A percentile compares a stretch with the other conserved stretches of the same genome.
Conservation (phyloP, 2,888 invertebrate species). For the Metalampra italica region DNA sequence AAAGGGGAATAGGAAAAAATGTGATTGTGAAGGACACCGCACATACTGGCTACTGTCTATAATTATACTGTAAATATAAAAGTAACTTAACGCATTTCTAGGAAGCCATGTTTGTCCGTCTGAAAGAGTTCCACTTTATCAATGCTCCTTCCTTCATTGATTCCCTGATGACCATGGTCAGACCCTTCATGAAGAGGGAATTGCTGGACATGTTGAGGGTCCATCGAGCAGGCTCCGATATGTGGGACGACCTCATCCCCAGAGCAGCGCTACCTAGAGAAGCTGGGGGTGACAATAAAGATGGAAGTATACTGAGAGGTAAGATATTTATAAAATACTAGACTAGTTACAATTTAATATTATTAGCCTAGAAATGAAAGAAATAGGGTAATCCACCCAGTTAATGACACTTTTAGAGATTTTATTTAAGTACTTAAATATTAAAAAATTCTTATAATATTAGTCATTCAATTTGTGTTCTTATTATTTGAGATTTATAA, state of each 20-base stretch:
- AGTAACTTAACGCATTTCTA: constrained; percentile 37
- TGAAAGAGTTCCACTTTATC: constrained; percentile 83
- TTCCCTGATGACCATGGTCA: constrained; percentile 81
- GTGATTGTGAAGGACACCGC: no score
- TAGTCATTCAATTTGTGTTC: no score
- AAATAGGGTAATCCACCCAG: no score
- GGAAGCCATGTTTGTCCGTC: constrained; percentile 80
- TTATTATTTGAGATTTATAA: no score
- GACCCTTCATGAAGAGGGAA: constrained; percentile 85
- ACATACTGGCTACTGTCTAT: no score
- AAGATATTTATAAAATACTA: constrained; percentile 3
- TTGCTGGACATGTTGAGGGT: constrained; percentile 70
- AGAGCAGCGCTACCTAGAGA: constrained; percentile 76
- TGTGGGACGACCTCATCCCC: constrained; percentile 73
- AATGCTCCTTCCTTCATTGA: constrained; percentile 84
- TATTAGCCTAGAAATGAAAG: no score
- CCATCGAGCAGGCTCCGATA: constrained; percentile 64
- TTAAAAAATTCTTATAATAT: no score
- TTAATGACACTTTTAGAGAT: no score
- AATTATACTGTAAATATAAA: no score
- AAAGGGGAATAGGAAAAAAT: no score
- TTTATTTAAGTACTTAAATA: no score
- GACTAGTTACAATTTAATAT: neutral
- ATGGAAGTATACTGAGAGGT: constrained; percentile 33
- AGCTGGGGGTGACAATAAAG: constrained; percentile 71